Evolutionary conservation across 2,113 vertebrate species (phyloP).

Genomic region (Bolborhynchus lineola): DNA sequence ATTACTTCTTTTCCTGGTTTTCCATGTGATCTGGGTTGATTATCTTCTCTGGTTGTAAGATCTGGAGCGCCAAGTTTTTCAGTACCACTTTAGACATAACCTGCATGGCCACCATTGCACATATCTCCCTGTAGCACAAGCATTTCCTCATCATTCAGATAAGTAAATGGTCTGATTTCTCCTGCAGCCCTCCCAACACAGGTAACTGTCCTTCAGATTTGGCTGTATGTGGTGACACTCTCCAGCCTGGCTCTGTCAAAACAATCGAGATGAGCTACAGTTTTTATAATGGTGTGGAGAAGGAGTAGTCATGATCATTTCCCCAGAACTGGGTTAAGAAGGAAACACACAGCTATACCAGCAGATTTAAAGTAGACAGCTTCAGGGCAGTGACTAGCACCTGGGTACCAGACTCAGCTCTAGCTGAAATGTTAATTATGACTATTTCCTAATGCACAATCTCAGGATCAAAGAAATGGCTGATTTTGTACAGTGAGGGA

Average conservation of each 20-base stretch:
- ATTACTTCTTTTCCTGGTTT: not conserved
- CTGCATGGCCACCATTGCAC: accelerated
- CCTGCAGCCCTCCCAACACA: not conserved
- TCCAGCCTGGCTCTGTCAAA: not conserved
- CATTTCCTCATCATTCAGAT: not conserved
- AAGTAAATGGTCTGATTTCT: not conserved
- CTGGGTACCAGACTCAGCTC: not conserved
- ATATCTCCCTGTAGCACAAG: not conserved
- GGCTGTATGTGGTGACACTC: not conserved
- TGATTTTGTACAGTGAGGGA: not conserved
- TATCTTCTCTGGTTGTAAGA: not conserved
- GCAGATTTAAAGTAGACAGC: not conserved
- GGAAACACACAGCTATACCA: not conserved
- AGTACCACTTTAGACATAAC: not conserved
- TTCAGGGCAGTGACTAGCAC: not conserved
- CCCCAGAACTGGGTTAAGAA: not conserved
- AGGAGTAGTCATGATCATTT: not conserved
- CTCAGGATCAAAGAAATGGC: not conserved
- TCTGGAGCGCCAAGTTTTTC: not conserved
- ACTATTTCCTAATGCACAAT: not conserved
- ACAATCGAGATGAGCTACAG: not conserved
- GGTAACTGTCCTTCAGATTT: not conserved
- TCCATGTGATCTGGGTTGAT: not conserved
- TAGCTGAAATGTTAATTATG: not conserved
- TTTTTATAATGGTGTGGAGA: not conserved